Percentiles rank a stretch among this genome's conserved stretches.
phyloP scores from a whole-genome alignment of 2,797 vertebrate genomes.

The Neosalanx taihuensis region DNA sequence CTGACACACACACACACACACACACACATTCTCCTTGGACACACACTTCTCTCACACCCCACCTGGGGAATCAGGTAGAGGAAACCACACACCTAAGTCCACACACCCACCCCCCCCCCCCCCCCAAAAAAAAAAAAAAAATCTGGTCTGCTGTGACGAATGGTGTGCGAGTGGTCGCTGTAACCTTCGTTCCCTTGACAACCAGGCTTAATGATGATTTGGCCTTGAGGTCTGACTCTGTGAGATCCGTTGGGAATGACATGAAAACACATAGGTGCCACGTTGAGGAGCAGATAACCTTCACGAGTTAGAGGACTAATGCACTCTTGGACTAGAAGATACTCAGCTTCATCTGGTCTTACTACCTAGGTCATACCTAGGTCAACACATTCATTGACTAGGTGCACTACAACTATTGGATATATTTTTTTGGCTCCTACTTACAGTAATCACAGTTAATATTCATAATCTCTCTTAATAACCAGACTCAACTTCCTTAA shows the following conservation, averaged over 20 bases:
- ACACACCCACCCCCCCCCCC: slow-evolving; percentile 22
- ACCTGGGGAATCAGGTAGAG: slow-evolving; percentile 30
- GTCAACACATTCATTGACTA: too few species aligned
- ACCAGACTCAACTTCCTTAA: too few species aligned
- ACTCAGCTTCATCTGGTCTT: too few species aligned
- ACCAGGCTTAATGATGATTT: slow-evolving; percentile 52
- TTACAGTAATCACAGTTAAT: too few species aligned
- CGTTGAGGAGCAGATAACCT: too few species aligned
- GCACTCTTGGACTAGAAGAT: too few species aligned
- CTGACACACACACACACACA: neutral
- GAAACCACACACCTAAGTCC: slow-evolving; percentile 13
- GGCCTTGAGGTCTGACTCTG: slow-evolving; percentile 33
- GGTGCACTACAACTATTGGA: too few species aligned
- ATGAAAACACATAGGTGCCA: slow-evolving; percentile 4
- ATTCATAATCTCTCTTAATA: too few species aligned
- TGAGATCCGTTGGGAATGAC: slow-evolving; percentile 6
- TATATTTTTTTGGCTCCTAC: too few species aligned
- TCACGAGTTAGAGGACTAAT: too few species aligned
- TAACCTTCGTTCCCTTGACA: slow-evolving; percentile 56
- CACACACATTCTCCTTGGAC: neutral
- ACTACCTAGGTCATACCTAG: too few species aligned
- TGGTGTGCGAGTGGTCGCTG: slow-evolving; percentile 41
- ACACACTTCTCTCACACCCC: neutral
- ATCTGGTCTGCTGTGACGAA: slow-evolving; percentile 62
- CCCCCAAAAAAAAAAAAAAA: too few species aligned